Base-by-base conservation (phyloP, 2,888 invertebrate species). In the Coleophora flavipennella region DNA sequence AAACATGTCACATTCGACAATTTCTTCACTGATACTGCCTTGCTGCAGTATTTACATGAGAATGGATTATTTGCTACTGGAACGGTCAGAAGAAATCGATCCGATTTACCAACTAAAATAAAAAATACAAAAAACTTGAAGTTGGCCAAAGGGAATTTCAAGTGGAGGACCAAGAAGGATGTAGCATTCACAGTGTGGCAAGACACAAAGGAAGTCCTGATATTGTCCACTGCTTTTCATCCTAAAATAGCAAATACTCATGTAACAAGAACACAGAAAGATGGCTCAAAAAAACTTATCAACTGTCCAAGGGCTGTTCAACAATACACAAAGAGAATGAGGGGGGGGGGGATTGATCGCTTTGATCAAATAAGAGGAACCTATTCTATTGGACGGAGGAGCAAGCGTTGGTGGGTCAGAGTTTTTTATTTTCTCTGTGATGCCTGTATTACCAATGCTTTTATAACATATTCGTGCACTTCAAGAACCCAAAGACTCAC, bases 201-300 rank as follows among this genome's bases (percentile, higher is more conserved):
- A 41, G 57, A 59, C 39, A 59, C 48, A 10, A 53, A 59, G 48
- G 48, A 53, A 8, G 54, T 52, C 3, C 13, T 45, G 26, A 28
- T 61, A 6, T 32, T 59, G 32, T 53, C 46, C 11, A 59, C 42
- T 42, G 53, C 55, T 26, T 57, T 55, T 38, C 53, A 59, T 44
- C 55, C 54, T 26, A 54, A 51, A 42, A 6, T 20, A 4, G 12
- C 38, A 38, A 44, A 50, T 38, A 56, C 42, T 31, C 20, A 35
- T 42, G 40, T 39, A 32, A 25, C 43, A 35, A 40, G 47, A 42
- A 47, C 42, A 7, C 33, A 42, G 32, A 44, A 48, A 36, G 47
- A 52, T 37, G 46, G 46, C 10, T 28, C 42, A 13, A 50, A 36
- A 34, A 33, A 38, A 28, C 27, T 25, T 26, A 37, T 43, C 14